Evolutionary conservation across 2,113 vertebrate species (phyloP).

Genomic region (Marmota flaviventris): DNA sequence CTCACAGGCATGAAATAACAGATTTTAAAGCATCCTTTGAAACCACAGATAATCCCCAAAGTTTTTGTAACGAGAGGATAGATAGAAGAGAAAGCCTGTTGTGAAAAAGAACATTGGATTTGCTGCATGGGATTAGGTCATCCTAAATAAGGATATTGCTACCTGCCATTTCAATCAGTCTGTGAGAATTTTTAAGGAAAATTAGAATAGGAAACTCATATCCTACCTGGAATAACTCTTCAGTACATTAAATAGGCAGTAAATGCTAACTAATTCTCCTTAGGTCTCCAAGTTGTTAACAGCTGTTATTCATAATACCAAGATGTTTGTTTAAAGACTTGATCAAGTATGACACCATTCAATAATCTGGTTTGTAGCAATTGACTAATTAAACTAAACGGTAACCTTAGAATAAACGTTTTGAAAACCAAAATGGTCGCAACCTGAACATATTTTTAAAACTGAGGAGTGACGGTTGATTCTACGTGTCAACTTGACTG

Average conservation of each 20-base stretch:
- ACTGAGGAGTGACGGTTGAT: neutral
- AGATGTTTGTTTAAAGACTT: slow-evolving; percentile 85
- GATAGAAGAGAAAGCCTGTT: neutral
- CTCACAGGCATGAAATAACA: neutral
- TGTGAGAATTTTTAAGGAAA: slow-evolving; percentile 79
- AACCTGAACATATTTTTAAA: slow-evolving; percentile 80
- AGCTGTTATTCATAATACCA: slow-evolving; percentile 85
- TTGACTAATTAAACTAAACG: slow-evolving; percentile 88
- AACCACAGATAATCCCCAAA: neutral
- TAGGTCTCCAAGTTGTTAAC: slow-evolving; percentile 86
- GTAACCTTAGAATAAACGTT: slow-evolving; percentile 82
- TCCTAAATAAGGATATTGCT: slow-evolving; percentile 67
- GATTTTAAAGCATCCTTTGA: slow-evolving; percentile 50
- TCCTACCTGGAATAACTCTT: slow-evolving; percentile 78
- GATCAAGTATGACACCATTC: slow-evolving; percentile 83
- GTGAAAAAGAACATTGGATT: slow-evolving; percentile 60
- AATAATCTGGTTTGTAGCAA: slow-evolving; percentile 85
- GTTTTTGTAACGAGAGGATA: neutral
- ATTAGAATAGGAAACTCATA: slow-evolving; percentile 81
- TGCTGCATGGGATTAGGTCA: slow-evolving; percentile 68
- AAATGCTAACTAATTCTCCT: slow-evolving; percentile 87
- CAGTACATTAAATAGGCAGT: slow-evolving; percentile 81
- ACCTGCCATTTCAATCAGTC: slow-evolving; percentile 74
- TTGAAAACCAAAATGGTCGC: slow-evolving; percentile 81
- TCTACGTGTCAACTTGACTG: neutral